Percentiles rank a stretch among this genome's conserved stretches.
phyloP scores from a whole-genome alignment of 2,888 invertebrate species.

The Gastrophysa polygoni region DNA sequence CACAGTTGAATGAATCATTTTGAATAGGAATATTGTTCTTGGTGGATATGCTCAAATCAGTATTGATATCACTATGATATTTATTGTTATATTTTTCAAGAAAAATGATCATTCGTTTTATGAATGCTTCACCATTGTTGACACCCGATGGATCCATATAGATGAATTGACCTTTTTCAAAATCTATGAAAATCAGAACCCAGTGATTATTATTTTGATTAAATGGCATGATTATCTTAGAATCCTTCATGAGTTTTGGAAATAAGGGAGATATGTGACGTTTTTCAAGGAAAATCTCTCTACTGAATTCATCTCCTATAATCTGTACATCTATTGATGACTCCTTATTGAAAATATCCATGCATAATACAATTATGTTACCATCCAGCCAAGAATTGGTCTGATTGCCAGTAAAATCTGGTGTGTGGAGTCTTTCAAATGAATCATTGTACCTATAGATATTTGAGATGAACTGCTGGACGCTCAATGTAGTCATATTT shows the following conservation, averaged over 20 bases:
- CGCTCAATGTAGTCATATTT: constrained; percentile 4
- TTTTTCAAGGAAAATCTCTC: constrained; percentile 4
- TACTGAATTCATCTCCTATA: constrained; percentile 7
- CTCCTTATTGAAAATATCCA: constrained; percentile 5
- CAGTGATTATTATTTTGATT: constrained; percentile 6
- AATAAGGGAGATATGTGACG: constrained; percentile 4
- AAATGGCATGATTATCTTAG: constrained; percentile 10
- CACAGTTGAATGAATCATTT: constrained; percentile 10
- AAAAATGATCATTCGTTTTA: constrained; percentile 1
- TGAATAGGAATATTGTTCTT: constrained; percentile 1
- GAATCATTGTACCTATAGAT: constrained; percentile 8
- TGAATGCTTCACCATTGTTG: not conserved
- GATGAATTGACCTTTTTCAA: constrained; percentile 4
- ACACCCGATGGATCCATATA: constrained; percentile 4
- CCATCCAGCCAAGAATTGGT: constrained; percentile 7
- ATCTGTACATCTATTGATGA: not conserved
- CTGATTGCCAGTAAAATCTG: constrained; percentile 1
- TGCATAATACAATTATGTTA: not conserved
- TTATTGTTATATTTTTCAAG: constrained; percentile 6
- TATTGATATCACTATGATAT: not conserved
- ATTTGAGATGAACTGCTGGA: constrained; percentile 2
- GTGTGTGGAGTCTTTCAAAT: not conserved
- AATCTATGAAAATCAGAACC: constrained; percentile 6
- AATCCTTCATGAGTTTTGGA: not conserved
- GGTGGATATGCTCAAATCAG: not conserved